A percentile compares a stretch with the other conserved stretches of the same genome.
phyloP scores from a whole-genome alignment of 2,797 vertebrate species.

The Denticeps clupeoides region DNA sequence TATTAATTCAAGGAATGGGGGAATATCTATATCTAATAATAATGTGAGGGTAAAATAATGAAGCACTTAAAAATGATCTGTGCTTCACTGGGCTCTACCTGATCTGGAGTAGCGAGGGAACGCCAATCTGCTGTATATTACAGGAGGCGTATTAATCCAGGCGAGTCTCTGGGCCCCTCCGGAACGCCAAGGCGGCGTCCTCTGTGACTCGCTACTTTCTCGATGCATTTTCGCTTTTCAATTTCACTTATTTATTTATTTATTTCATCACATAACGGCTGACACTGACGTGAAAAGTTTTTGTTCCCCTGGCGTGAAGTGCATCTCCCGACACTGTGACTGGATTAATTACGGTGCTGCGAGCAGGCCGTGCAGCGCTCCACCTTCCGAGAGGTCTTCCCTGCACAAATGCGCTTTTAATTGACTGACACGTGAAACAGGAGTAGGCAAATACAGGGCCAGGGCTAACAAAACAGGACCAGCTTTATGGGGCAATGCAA shows the following conservation, averaged over 20 bases:
- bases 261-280: too few species aligned
- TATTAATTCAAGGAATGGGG: constrained; percentile 85
- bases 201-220: constrained; percentile 50
- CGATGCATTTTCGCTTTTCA: constrained; percentile 48
- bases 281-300: too few species aligned
- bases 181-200: constrained; percentile 53
- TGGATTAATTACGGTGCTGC: constrained; percentile 56
- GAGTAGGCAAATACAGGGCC: constrained; percentile 52
- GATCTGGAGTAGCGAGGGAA: constrained; percentile 60
- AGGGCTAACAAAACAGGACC: constrained; percentile 54
- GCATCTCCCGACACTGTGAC: constrained; percentile 30
- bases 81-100: constrained; percentile 69
- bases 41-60: constrained; percentile 85
- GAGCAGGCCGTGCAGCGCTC: constrained; percentile 43
- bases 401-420: constrained; percentile 61
- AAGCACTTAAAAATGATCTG: constrained; percentile 86
- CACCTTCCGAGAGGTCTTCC: constrained; percentile 45
- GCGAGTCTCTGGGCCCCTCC: constrained; percentile 60
- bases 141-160: constrained; percentile 65
- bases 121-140: constrained; percentile 58
- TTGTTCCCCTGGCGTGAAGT: too few species aligned
- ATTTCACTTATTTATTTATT: too few species aligned
- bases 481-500: neutral
- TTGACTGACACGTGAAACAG: constrained; percentile 69
- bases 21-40: neutral